Evolutionary conservation across 2,888 invertebrate species (phyloP).

Genomic region (Corbicula japonica): DNA sequence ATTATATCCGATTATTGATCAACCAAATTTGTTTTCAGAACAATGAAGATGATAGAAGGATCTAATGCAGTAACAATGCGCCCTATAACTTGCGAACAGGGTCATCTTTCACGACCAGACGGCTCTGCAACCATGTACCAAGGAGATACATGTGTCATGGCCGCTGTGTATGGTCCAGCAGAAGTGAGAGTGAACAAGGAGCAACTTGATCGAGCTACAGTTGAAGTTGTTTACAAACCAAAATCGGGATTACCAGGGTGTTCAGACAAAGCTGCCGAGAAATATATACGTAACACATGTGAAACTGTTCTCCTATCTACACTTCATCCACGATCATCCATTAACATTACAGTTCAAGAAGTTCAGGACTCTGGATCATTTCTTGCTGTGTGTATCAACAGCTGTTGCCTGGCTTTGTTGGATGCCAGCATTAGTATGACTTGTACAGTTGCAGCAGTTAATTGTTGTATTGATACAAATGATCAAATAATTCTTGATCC

Average conservation of each 20-base stretch:
- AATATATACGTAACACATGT: slow-evolving; percentile 92
- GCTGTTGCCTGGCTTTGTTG: slow-evolving; percentile 93
- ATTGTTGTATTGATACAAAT: slow-evolving; percentile 90
- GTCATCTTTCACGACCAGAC: slow-evolving; percentile 80
- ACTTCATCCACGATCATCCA: slow-evolving; percentile 93
- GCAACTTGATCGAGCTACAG: slow-evolving; percentile 92
- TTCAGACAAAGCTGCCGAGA: slow-evolving; percentile 91
- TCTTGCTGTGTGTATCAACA: slow-evolving; percentile 93
- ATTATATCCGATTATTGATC: no score
- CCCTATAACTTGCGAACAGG: slow-evolving; percentile 75
- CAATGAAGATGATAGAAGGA: slow-evolving; percentile 42
- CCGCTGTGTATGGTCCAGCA: slow-evolving; percentile 93
- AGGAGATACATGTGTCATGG: slow-evolving; percentile 92
- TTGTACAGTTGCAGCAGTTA: slow-evolving; percentile 92
- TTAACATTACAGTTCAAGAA: slow-evolving; percentile 94
- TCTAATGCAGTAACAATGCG: slow-evolving; percentile 49
- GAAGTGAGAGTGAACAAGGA: slow-evolving; percentile 93
- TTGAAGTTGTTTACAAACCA: slow-evolving; percentile 93
- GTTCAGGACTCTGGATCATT: slow-evolving; percentile 90
- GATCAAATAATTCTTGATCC: slow-evolving; percentile 91
- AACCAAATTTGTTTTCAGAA: slow-evolving; percentile 19
- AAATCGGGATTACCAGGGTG: slow-evolving; percentile 92
- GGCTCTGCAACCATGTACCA: slow-evolving; percentile 80
- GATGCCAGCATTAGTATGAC: slow-evolving; percentile 95
- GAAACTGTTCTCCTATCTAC: slow-evolving; percentile 91